Evolutionary conservation across 1,140 invertebrate species (phyloP), one percentile per base, ranked within the genome.

Genomic region (Bombus waltoni): DNA sequence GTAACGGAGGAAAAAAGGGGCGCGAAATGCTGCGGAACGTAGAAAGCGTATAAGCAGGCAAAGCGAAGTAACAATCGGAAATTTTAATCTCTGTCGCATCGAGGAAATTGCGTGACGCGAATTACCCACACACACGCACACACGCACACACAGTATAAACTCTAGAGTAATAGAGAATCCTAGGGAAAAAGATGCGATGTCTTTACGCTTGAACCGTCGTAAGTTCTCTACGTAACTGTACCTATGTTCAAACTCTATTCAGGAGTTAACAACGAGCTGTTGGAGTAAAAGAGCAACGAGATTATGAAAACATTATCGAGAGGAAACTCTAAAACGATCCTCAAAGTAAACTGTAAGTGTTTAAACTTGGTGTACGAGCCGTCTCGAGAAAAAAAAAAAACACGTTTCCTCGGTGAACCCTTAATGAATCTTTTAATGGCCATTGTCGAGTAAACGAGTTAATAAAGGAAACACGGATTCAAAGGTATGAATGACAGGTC

Each of bases 81-180:
- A 76, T 83, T 68, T 83, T 83, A 83, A 83, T 83, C 81, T 70
- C 62, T 70, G 44, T 83, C 74, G 81, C 74, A 66, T 83, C 74
- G n/a, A 47, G 62, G 73, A 70, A 74, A 77, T 83, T 77, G 57
- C 73, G 73, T 77, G 73, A 53, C 44, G 73, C 35, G 81, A 83
- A 83, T 83, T 66, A 66, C 62, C n/a, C 62, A 5, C 32, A 32
- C 32, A 32, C 32, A 32, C 32, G 32, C 32, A 32, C 32, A 32
- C 32, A 32, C 32, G 32, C 62, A 38, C 62, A 5, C 42, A 28
- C 28, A 28, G 11, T 83, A 13, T 40, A 72, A 77, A 83, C 42
- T 35, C 15, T 35, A 66, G 32, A 57, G 47, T 57, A 77, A 83
- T 53, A 76, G 32, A n/a, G 25, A 15, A 28, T 25, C 35, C 28